Evolutionary conservation across 2,113 vertebrate genomes (phyloP).

Genomic region (Paracanthobrama guichenoti): DNA sequence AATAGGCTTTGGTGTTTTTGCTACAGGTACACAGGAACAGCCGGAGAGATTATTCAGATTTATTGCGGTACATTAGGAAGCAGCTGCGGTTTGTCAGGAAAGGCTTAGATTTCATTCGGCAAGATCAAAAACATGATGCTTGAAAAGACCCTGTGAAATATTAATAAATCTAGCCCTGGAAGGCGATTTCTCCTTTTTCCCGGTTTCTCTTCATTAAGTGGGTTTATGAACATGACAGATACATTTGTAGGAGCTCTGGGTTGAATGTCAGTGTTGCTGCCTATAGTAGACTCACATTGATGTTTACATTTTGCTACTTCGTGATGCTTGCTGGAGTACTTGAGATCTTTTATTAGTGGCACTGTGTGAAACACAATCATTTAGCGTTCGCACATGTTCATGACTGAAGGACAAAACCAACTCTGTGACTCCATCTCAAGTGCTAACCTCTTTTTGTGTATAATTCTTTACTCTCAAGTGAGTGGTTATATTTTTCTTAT

Average conservation of each 20-base stretch:
- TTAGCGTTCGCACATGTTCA: neutral
- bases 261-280: slow-evolving; percentile 28
- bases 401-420: neutral
- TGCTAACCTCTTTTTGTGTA: slow-evolving; percentile 79
- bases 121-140: slow-evolving; percentile 28
- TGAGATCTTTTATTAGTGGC: neutral
- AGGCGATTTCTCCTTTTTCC: neutral
- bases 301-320: slow-evolving; percentile 38
- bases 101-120: neutral
- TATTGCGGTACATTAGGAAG: neutral
- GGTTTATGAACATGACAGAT: slow-evolving; percentile 12
- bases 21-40: neutral
- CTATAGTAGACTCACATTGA: neutral
- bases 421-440: slow-evolving; percentile 73
- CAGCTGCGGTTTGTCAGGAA: slow-evolving; percentile 9
- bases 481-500: slow-evolving; percentile 73
- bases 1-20: slow-evolving; percentile 10
- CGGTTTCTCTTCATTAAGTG: slow-evolving; percentile 25
- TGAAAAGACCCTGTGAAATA: slow-evolving; percentile 13
- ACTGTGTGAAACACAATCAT: neutral
- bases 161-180: slow-evolving; percentile 19
- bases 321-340: neutral
- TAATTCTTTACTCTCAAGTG: slow-evolving; percentile 72
- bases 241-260: slow-evolving; percentile 23
- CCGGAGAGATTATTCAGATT: slow-evolving; percentile 31